Percentiles rank a stretch among this genome's conserved stretches.
Conservation (phyloP, 2,888 invertebrate genomes). For the Cheilosia soror region DNA sequence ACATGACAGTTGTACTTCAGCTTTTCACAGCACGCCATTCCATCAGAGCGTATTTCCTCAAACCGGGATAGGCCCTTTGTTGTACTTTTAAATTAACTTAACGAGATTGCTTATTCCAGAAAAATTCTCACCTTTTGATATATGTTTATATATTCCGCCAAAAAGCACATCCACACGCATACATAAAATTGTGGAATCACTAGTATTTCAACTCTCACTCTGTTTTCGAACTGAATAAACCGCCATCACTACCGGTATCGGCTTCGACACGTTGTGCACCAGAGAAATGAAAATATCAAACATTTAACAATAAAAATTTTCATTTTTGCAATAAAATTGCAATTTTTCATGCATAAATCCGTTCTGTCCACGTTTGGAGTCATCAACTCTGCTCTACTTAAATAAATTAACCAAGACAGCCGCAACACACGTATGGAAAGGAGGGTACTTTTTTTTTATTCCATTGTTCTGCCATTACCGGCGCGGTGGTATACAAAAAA, state of each 20-base stretch:
- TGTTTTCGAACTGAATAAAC: constrained; percentile 22
- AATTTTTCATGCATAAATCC: constrained; percentile 72
- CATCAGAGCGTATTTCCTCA: background rate
- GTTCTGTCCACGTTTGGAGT: constrained; percentile 37
- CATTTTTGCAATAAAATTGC: constrained; percentile 70
- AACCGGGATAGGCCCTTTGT: constrained; percentile 16
- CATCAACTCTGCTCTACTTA: constrained; percentile 47
- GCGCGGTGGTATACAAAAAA: background rate
- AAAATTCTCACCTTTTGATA: constrained; percentile 33
- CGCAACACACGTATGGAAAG: constrained; percentile 4
- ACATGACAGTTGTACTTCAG: constrained; percentile 9
- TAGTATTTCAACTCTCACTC: constrained; percentile 31
- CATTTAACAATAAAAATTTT: constrained; percentile 71
- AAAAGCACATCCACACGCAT: background rate
- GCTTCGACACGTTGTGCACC: constrained; percentile 24
- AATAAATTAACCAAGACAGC: constrained; percentile 65
- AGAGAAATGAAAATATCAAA: constrained; percentile 70
- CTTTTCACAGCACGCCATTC: background rate
- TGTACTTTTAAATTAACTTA: constrained; percentile 70
- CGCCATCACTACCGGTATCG: constrained; percentile 1
- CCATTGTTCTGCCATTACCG: constrained; percentile 4
- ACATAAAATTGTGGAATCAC: constrained; percentile 33
- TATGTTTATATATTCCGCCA: background rate
- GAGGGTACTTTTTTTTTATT: background rate
- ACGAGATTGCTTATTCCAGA: constrained; percentile 66